phyloP scores from a whole-genome alignment of 2,113 vertebrate species.

The Rutilus rutilus region DNA sequence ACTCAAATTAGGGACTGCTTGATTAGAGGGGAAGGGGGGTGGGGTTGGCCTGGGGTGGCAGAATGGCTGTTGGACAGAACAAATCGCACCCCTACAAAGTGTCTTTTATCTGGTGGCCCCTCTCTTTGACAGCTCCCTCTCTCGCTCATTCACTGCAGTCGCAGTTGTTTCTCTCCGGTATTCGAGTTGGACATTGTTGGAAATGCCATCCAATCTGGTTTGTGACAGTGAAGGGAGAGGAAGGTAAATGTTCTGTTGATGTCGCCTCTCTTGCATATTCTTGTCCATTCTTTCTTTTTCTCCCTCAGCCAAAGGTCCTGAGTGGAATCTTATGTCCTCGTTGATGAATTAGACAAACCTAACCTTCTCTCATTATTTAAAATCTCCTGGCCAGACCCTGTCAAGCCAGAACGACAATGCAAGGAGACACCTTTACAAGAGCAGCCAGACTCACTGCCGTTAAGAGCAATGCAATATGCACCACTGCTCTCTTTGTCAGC shows the following conservation, averaged over 20 bases:
- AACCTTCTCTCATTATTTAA: constrained; percentile 65
- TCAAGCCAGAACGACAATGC: constrained; percentile 67
- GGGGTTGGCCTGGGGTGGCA: constrained; percentile 70
- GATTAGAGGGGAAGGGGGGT: constrained; percentile 78
- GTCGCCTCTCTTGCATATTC: background rate
- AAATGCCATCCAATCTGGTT: constrained; percentile 88
- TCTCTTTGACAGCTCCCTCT: constrained; percentile 79
- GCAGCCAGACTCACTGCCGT: constrained; percentile 68
- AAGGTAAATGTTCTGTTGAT: constrained; percentile 29
- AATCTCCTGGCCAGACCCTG: constrained; percentile 69
- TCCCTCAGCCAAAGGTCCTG: constrained; percentile 35
- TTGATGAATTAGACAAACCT: constrained; percentile 67
- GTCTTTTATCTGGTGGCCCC: constrained; percentile 89
- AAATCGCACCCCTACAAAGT: constrained; percentile 89
- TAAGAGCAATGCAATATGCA: constrained; percentile 79
- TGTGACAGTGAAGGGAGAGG: constrained; percentile 87
- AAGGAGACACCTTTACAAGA: constrained; percentile 80
- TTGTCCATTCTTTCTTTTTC: background rate
- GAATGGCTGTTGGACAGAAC: constrained; percentile 81
- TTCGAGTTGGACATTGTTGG: constrained; percentile 82
- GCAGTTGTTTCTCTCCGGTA: constrained; percentile 76
- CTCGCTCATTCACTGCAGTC: constrained; percentile 72
- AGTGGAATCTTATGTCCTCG: constrained; percentile 30
- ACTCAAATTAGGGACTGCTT: constrained; percentile 92
- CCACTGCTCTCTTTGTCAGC: constrained; percentile 75